Percentiles rank a stretch among this genome's conserved stretches.
phyloP scores from a whole-genome alignment of 2,113 vertebrate genomes.

The Globicephala melas region DNA sequence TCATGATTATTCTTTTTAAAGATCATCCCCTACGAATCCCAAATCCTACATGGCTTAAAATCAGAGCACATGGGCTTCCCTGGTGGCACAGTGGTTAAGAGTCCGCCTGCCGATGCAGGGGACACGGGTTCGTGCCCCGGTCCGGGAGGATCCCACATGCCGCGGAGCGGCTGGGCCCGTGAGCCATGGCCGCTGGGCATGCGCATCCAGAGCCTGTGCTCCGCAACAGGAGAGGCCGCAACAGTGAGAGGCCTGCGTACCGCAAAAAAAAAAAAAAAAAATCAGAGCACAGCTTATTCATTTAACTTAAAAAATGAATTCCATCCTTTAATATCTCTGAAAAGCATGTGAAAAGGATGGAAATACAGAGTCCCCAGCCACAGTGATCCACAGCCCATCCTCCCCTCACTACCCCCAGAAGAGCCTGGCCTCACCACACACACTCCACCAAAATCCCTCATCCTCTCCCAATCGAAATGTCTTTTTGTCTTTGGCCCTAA shows the following conservation, averaged over 20 bases:
- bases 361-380: background rate
- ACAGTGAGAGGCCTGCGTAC: no score
- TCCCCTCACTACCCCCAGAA: background rate
- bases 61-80: background rate
- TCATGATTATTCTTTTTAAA: background rate
- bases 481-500: background rate
- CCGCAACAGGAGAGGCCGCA: no score
- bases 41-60: background rate
- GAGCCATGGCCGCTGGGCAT: no score
- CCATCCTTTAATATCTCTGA: background rate
- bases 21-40: background rate
- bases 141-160: no score
- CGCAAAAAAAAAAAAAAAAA: background rate
- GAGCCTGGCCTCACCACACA: rapidly evolving
- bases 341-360: background rate
- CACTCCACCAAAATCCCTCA: background rate
- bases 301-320: conserved; percentile 3
- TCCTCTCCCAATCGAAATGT: background rate
- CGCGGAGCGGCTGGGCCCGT: no score
- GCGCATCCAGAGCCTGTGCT: no score
- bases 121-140: no score
- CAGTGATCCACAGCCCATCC: background rate
- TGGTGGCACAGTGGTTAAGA: no score
- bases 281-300: background rate
- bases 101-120: no score